Percentiles rank a stretch among this genome's conserved stretches.
Conservation (phyloP, 2,797 vertebrate genomes). For the Paedocypris micromegethes region DNA sequence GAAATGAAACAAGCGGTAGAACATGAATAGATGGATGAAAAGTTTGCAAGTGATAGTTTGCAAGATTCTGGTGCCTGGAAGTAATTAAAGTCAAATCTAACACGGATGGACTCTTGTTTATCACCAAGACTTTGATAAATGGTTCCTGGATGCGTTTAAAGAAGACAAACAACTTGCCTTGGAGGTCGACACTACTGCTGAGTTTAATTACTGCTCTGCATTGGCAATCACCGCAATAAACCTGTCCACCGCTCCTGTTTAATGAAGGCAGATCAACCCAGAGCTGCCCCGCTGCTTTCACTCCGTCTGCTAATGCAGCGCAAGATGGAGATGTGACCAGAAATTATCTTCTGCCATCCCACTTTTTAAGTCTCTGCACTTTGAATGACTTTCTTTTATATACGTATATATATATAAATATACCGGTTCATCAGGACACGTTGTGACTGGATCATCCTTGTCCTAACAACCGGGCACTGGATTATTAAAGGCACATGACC, state of each 20-base stretch:
- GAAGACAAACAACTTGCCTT: conserved; percentile 63
- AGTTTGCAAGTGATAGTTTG: neutral
- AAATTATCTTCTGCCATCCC: conserved; percentile 47
- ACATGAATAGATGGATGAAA: too few relatives aligned
- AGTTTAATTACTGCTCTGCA: conserved; percentile 64
- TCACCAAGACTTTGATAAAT: conserved; percentile 59
- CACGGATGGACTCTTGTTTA: conserved; percentile 62
- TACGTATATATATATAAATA: too few relatives aligned
- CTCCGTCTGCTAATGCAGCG: conserved; percentile 28
- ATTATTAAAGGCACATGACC: too few relatives aligned
- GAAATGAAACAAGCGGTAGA: too few relatives aligned
- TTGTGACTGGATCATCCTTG: too few relatives aligned
- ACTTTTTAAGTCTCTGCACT: conserved; percentile 44
- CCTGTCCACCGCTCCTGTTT: conserved; percentile 51
- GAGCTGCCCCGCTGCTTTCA: conserved; percentile 46
- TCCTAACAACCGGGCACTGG: too few relatives aligned
- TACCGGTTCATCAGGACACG: too few relatives aligned
- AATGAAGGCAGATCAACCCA: conserved; percentile 63
- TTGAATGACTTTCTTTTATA: conserved; percentile 18
- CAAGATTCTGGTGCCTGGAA: conserved; percentile 44
- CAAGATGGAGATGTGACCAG: conserved; percentile 32
- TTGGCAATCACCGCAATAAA: conserved; percentile 62
- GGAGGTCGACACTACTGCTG: conserved; percentile 53
- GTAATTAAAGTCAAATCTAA: conserved; percentile 45
- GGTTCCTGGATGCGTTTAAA: conserved; percentile 55